phyloP scores from a whole-genome alignment of 2,888 invertebrate genomes.

The Eilema caniola region DNA sequence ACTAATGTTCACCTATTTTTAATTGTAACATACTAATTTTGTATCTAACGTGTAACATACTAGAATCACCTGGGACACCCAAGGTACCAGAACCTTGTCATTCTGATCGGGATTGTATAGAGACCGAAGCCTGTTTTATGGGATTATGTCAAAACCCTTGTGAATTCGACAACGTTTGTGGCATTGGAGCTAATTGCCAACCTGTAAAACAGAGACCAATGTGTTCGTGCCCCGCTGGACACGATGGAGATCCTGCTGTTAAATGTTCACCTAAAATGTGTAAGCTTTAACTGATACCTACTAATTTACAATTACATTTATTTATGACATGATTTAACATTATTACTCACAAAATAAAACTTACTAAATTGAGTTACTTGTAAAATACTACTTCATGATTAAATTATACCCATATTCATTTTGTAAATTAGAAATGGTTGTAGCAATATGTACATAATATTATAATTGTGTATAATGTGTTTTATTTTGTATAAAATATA shows the following conservation, averaged over 20 bases:
- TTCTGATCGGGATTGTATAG: slow-evolving; percentile 94
- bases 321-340: slow-evolving; percentile 27
- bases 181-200: slow-evolving; percentile 91
- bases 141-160: slow-evolving; percentile 94
- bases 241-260: slow-evolving; percentile 93
- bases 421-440: slow-evolving; percentile 12
- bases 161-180: slow-evolving; percentile 93
- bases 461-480: slow-evolving; percentile 11
- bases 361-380: slow-evolving; percentile 2
- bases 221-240: slow-evolving; percentile 93
- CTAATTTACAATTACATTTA: slow-evolving; percentile 49
- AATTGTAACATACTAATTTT: slow-evolving; percentile 73
- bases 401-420: not conserved
- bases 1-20: slow-evolving; percentile 54
- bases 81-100: slow-evolving; percentile 93
- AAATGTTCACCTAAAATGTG: slow-evolving; percentile 93
- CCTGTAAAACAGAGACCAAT: slow-evolving; percentile 94
- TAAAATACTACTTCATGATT: not conserved
- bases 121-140: slow-evolving; percentile 94
- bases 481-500: slow-evolving; percentile 52
- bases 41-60: slow-evolving; percentile 78
- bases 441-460: slow-evolving; percentile 11
- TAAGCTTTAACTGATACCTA: slow-evolving; percentile 85
- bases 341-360: slow-evolving; percentile 7
- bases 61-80: slow-evolving; percentile 90